phyloP scores from a whole-genome alignment of 1,140 invertebrate genomes.

The Micrasema longulum region DNA sequence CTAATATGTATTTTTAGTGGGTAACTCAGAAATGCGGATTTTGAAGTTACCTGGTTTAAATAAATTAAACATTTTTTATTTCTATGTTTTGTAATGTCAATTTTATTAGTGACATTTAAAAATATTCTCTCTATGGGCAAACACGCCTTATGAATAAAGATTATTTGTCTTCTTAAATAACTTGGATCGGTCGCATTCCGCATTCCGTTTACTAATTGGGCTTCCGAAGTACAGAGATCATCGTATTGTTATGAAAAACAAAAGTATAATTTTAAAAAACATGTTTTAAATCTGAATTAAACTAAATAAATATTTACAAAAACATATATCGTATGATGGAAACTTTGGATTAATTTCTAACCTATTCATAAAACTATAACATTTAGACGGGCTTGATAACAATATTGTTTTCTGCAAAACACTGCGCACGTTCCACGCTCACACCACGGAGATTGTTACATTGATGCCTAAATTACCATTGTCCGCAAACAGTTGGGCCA shows the following conservation, averaged over 20 bases:
- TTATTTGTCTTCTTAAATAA: not conserved
- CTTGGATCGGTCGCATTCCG: slow-evolving; percentile 2
- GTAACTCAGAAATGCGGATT: no score
- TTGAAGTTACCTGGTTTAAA: no score
- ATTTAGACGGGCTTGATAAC: slow-evolving; percentile 27
- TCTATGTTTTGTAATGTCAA: not conserved
- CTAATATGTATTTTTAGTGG: no score
- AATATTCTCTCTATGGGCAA: slow-evolving; percentile 5
- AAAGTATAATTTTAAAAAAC: no score
- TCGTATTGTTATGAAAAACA: not conserved
- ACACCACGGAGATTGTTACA: slow-evolving; percentile 96
- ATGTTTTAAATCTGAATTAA: slow-evolving; percentile 15
- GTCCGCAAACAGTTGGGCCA: slow-evolving; percentile 98
- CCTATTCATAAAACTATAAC: slow-evolving; percentile 22
- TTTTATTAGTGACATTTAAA: slow-evolving; percentile 22
- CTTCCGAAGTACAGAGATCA: slow-evolving; percentile 33
- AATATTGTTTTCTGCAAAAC: slow-evolving; percentile 15
- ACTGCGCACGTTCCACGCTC: slow-evolving; percentile 49
- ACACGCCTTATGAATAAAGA: not conserved
- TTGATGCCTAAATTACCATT: slow-evolving; percentile 99
- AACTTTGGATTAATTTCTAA: slow-evolving; percentile 45
- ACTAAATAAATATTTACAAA: slow-evolving; percentile 15
- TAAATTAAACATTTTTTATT: no score
- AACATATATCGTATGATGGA: slow-evolving; percentile 31
- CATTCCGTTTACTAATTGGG: slow-evolving; percentile 1